Evolutionary conservation across 2,113 vertebrate species (phyloP), one percentile per base, ranked within the genome.

Genomic region (Vulpes ferrilata): DNA sequence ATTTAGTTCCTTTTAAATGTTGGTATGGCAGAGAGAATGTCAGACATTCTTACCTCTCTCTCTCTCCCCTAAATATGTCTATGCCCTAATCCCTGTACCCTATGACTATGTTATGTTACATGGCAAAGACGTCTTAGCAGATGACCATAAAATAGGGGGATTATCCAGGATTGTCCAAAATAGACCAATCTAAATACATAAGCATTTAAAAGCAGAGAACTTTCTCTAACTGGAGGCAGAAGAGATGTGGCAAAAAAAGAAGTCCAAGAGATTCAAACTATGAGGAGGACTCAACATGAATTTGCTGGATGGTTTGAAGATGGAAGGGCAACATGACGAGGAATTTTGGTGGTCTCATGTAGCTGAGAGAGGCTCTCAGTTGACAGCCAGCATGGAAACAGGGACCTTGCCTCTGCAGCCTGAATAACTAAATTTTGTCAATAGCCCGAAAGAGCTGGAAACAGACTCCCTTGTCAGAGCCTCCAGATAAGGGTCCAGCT

Each of bases 351-450:
- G 23, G 11, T 43, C 43, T 69, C 53, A 25, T 20, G 17, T 30
- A 35, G 22, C 43, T 60, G 35, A 87, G 60, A 43, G 38, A 79
- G 43, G 43, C 51, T 89, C 55, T 11, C 83, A 59, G 65, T 22
- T 73, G 19, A 69, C 8, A 60, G 48, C 57, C 32, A 88, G 59
- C 57, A 62, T 32, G 60, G 27, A 90, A 88, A 19, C 15, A 38
- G 23, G 22, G 38, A 43, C 27, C 12, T 94, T 23, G 73, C 32
- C 23, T 25, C 64, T 65, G 22, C 27, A 82, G 91, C 32, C 81
- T 43, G n/a, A 80, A n/a, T 48, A 43, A 74, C 57, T 74, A 73
- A 86, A 59, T 67, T 95, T 65, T 86, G 57, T 30, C 87, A 93
- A 48, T 25, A 82, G 55, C 6, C 30, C n/a, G 59, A 73, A 67